These are phyloP conservation scores for Pangasianodon gigas DNA, from an alignment of 2,113 vertebrate species.

Conservation along the genomic window DNA sequence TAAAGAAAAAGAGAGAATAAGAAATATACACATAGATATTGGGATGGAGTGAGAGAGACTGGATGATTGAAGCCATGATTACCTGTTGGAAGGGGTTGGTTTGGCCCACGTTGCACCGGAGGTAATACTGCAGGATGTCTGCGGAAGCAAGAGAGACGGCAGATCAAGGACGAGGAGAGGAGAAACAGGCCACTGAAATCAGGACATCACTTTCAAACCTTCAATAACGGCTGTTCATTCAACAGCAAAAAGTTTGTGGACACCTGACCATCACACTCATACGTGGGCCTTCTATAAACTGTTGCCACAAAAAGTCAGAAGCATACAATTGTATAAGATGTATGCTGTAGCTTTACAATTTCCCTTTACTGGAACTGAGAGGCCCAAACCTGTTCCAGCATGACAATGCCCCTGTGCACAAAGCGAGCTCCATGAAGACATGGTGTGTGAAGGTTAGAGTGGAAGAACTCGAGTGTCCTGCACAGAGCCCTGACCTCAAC, in stretches of 20 bases:
- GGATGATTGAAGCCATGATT: conserved; percentile 34
- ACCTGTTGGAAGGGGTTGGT: conserved; percentile 97
- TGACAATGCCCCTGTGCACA: not conserved
- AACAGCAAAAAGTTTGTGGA: not conserved
- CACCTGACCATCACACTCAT: not conserved
- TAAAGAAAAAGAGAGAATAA: not conserved
- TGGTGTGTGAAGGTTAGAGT: not conserved
- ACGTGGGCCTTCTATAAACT: not conserved
- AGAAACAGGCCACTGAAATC: not conserved
- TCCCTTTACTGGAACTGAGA: not conserved
- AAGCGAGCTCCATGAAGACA: not conserved
- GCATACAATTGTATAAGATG: not conserved
- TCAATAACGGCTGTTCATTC: not conserved
- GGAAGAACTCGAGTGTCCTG: not conserved
- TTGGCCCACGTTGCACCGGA: conserved; percentile 81
- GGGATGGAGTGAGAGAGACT: too few species aligned
- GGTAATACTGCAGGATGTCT: conserved; percentile 91
- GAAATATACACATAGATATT: not conserved
- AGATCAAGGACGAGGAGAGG: not conserved
- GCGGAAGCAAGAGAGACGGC: conserved; percentile 25
- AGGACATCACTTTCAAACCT: not conserved
- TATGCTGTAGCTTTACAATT: not conserved
- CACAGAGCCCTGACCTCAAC: not conserved
- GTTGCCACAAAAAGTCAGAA: not conserved
- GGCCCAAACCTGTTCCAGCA: not conserved